Conservation (phyloP, 2,888 invertebrate species). For the Eledone cirrhosa region DNA sequence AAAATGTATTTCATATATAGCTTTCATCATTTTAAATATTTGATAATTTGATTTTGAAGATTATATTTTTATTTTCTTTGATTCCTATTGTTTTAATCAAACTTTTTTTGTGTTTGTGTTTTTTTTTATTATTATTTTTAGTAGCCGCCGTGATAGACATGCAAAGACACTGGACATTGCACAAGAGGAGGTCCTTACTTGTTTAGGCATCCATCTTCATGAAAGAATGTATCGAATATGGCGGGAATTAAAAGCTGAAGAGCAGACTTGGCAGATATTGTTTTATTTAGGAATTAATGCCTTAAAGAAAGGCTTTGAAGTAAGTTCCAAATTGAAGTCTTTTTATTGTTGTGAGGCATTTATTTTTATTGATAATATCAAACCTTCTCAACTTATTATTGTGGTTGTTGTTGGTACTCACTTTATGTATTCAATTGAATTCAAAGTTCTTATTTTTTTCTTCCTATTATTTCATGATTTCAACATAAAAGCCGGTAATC, state of each 20-base stretch:
- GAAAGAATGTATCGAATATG: slow-evolving; percentile 88
- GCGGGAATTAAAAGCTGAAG: slow-evolving; percentile 86
- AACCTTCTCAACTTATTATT: too few species aligned
- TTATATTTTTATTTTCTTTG: background rate
- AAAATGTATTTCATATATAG: too few species aligned
- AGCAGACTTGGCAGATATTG: slow-evolving; percentile 91
- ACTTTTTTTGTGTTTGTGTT: background rate
- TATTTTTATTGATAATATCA: too few species aligned
- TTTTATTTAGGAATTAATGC: slow-evolving; percentile 84
- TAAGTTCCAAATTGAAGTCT: slow-evolving; percentile 32
- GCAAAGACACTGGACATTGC: slow-evolving; percentile 97
- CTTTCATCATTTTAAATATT: too few species aligned
- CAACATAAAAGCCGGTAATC: too few species aligned
- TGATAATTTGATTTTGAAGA: too few species aligned
- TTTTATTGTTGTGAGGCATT: too few species aligned
- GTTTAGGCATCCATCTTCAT: slow-evolving; percentile 91
- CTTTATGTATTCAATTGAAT: too few species aligned
- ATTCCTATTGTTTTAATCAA: background rate
- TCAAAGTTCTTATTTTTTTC: too few species aligned
- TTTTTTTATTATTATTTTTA: slow-evolving; percentile 30
- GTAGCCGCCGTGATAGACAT: slow-evolving; percentile 84
- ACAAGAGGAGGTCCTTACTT: slow-evolving; percentile 94
- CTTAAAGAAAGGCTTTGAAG: slow-evolving; percentile 83
- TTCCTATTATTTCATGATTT: too few species aligned
- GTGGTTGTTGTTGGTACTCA: too few species aligned